phyloP scores from a whole-genome alignment of 2,113 vertebrate genomes.

The Sardina pilchardus region DNA sequence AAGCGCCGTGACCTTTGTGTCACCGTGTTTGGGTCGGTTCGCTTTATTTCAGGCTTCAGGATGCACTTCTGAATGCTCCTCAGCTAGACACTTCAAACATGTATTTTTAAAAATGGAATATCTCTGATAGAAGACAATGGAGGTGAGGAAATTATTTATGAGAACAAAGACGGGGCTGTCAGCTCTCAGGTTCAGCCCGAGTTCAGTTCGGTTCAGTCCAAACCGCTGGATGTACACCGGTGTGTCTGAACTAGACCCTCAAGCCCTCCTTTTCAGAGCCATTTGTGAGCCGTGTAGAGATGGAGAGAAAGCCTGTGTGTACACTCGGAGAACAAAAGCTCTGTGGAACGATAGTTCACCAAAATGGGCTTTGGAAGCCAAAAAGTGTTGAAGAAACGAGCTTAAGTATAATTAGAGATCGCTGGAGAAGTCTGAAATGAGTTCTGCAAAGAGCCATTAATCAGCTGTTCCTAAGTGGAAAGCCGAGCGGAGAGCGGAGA shows the following conservation, averaged over 20 bases:
- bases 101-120: neutral
- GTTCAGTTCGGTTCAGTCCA: no score
- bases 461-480: neutral
- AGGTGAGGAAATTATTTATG: neutral
- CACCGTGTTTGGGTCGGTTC: neutral
- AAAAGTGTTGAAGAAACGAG: neutral
- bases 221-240: no score
- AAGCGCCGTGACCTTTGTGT: no score
- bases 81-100: neutral
- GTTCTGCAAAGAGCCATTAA: neutral
- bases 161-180: neutral
- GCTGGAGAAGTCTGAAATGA: neutral
- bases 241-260: neutral
- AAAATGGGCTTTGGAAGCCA: neutral
- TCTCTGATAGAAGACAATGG: neutral
- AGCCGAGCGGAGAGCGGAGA: neutral
- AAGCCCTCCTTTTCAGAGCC: neutral
- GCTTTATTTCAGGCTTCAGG: neutral
- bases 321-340: neutral
- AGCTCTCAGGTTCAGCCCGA: no score
- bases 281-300: neutral
- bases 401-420: constrained; percentile 1
- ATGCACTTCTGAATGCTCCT: neutral
- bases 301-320: neutral
- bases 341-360: neutral